Conservation (phyloP, 2,113 vertebrate genomes). For the Peromyscus leucopus region DNA sequence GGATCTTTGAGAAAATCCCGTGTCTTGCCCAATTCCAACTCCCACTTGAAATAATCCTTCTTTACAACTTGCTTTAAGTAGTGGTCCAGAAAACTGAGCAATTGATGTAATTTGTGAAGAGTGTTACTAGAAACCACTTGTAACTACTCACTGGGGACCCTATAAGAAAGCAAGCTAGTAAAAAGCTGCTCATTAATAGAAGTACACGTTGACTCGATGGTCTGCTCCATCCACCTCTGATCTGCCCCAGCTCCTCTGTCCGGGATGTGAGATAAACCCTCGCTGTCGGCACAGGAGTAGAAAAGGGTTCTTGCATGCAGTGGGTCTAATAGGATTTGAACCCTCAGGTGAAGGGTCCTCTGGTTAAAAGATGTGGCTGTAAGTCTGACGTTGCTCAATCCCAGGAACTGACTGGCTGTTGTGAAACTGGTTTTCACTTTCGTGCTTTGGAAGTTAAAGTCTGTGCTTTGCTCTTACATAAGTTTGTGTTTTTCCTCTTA, state of each 20-base stretch:
- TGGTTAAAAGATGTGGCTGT: not conserved
- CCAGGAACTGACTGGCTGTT: not conserved
- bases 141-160: not conserved
- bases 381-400: not conserved
- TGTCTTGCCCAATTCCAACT: not conserved
- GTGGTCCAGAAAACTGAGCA: not conserved
- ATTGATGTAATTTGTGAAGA: slow-evolving; percentile 11
- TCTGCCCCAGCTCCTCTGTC: not conserved
- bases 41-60: slow-evolving; percentile 32
- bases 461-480: not conserved
- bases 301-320: not conserved
- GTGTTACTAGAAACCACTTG: slow-evolving; percentile 25
- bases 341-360: not conserved
- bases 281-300: not conserved
- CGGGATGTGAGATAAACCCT: not conserved
- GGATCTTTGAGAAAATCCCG: slow-evolving; percentile 14
- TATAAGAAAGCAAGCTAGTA: not conserved
- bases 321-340: not conserved
- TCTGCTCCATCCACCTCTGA: not conserved
- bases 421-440: not conserved
- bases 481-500: slow-evolving; percentile 49
- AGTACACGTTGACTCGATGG: not conserved
- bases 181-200: not conserved
- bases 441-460: not conserved
- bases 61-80: not conserved